phyloP scores from a whole-genome alignment of 2,797 vertebrate species.

The Helostoma temminkii region DNA sequence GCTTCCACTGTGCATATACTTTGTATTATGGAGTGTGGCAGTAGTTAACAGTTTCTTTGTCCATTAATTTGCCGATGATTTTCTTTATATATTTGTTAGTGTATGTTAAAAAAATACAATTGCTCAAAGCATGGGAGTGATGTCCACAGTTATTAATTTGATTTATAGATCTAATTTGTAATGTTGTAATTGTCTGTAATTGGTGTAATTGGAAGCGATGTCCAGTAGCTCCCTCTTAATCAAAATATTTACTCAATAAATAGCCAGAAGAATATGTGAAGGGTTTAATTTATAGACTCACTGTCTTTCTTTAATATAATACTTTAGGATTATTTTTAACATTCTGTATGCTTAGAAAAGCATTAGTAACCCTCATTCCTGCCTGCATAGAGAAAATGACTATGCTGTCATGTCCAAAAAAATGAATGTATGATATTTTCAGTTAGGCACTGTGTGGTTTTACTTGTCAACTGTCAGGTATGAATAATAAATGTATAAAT shows the following conservation, averaged over 20 bases:
- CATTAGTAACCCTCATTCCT: neutral
- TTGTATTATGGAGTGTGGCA: neutral
- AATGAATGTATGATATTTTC: neutral
- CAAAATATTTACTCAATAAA: too few relatives aligned
- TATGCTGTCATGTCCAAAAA: conserved; percentile 2
- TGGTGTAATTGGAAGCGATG: too few relatives aligned
- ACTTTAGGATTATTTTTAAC: too few relatives aligned
- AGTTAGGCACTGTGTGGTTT: conserved; percentile 15
- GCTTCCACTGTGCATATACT: neutral
- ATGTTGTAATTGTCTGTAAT: too few relatives aligned
- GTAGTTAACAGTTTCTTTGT: neutral
- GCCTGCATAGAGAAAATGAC: conserved; percentile 3
- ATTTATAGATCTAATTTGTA: too few relatives aligned
- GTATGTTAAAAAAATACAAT: too few relatives aligned
- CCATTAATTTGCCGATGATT: neutral
- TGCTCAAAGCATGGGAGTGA: too few relatives aligned
- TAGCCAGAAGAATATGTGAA: neutral
- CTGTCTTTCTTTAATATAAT: neutral
- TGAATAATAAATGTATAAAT: too few relatives aligned
- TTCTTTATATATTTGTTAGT: neutral
- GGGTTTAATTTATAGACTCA: neutral
- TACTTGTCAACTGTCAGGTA: conserved; percentile 6
- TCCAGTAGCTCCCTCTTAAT: too few relatives aligned
- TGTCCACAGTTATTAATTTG: too few relatives aligned
- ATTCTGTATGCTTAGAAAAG: too few relatives aligned